Conservation (phyloP, 92 coral and sea anemone genomes). For the Chrysogorgia sp. region DNA sequence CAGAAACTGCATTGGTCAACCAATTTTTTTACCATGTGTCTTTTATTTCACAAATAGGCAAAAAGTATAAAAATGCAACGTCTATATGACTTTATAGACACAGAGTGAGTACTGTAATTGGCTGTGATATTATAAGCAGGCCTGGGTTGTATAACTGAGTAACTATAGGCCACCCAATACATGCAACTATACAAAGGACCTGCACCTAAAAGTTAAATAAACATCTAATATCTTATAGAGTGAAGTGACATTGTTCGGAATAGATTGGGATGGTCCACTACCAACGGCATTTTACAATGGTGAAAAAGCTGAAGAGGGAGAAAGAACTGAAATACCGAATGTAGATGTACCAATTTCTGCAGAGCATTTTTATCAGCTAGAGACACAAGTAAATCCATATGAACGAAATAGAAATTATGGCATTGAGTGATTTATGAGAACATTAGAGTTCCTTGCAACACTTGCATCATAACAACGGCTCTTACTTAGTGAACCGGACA, state of each 20-base stretch:
- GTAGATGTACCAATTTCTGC: constrained; percentile 3
- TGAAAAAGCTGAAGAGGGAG: not conserved
- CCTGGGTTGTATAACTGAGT: not conserved
- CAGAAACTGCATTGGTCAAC: no score
- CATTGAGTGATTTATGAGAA: constrained; percentile 41
- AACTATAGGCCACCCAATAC: not conserved
- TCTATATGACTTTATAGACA: no score
- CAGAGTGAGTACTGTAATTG: no score
- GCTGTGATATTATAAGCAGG: no score
- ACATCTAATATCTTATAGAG: no score
- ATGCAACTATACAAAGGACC: not conserved
- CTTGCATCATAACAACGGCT: no score
- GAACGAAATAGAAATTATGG: constrained; percentile 49
- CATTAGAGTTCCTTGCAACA: constrained; percentile 20
- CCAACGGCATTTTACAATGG: constrained; percentile 5
- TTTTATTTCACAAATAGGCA: no score
- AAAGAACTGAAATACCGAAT: not conserved
- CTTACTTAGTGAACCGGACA: no score
- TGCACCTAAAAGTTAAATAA: no score
- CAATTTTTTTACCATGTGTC: no score
- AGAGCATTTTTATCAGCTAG: constrained; percentile 4
- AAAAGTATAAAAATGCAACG: no score
- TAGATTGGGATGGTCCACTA: constrained; percentile 34
- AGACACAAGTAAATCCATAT: constrained; percentile 28
- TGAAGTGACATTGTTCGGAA: constrained; percentile 3